Evolutionary conservation across 2,113 vertebrate genomes (phyloP).

Genomic region (Pimephales promelas): DNA sequence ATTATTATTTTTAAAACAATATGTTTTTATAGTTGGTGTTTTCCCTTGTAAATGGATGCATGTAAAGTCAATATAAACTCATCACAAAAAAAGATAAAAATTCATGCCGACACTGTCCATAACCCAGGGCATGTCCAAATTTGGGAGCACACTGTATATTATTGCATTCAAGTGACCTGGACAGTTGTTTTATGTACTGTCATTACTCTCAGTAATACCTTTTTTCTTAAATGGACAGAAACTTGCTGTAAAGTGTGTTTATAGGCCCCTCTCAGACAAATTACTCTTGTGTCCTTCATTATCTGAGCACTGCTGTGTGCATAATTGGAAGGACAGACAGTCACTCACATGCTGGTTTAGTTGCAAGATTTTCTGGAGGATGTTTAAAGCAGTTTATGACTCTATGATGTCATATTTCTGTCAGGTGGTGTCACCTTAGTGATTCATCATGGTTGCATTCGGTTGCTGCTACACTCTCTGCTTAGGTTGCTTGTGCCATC

Average conservation of each 20-base stretch:
- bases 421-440: slow-evolving; percentile 21
- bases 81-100: background rate
- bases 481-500: slow-evolving; percentile 13
- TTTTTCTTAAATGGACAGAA: background rate
- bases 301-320: background rate
- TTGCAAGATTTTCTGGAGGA: slow-evolving; percentile 6
- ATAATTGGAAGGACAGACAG: background rate
- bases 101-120: background rate
- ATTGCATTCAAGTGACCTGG: background rate
- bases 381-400: slow-evolving; percentile 18
- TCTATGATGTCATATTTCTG: slow-evolving; percentile 27
- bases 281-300: slow-evolving; percentile 1
- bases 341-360: background rate
- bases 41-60: background rate
- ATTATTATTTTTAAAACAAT: background rate
- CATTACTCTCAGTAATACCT: background rate
- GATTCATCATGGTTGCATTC: slow-evolving; percentile 1
- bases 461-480: background rate
- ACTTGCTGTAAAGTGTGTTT: background rate
- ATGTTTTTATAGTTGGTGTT: background rate
- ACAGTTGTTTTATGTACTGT: background rate
- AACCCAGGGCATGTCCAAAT: background rate
- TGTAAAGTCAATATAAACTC: background rate
- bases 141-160: background rate
- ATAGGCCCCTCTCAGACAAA: background rate